Evolutionary conservation across 1,140 invertebrate genomes (phyloP).

Genomic region (Nixonia krombeini): DNA sequence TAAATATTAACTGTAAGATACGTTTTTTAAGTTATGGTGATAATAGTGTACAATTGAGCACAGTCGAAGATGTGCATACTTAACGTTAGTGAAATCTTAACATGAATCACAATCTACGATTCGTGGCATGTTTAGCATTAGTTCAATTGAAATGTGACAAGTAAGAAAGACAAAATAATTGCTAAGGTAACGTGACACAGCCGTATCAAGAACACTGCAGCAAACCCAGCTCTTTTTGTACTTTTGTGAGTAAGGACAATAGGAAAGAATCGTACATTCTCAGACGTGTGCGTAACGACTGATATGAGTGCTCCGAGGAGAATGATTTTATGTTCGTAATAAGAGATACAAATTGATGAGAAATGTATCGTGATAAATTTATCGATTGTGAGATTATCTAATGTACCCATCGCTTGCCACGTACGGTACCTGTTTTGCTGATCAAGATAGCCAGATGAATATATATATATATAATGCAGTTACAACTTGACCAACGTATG

Average conservation of each 20-base stretch:
- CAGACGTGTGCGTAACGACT: slow-evolving; percentile 12
- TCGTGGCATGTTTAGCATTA: too few relatives aligned
- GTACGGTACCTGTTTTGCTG: slow-evolving; percentile 36
- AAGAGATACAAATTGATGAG: not conserved
- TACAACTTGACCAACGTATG: too few relatives aligned
- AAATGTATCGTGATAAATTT: slow-evolving; percentile 29
- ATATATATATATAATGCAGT: too few relatives aligned
- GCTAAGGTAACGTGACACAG: slow-evolving; percentile 49
- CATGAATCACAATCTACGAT: too few relatives aligned
- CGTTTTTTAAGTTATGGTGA: too few relatives aligned
- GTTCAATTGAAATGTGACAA: not conserved
- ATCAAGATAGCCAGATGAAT: not conserved
- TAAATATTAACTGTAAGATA: too few relatives aligned
- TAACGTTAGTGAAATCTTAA: too few relatives aligned
- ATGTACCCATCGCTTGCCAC: slow-evolving; percentile 47
- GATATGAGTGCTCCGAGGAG: not conserved
- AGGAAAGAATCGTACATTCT: slow-evolving; percentile 16
- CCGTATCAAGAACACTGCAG: not conserved
- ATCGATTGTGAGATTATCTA: slow-evolving; percentile 41
- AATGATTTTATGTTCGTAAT: not conserved
- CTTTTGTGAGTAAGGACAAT: slow-evolving; percentile 6
- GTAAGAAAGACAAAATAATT: slow-evolving; percentile 57
- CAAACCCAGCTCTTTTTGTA: slow-evolving; percentile 27
- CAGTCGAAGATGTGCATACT: too few relatives aligned
- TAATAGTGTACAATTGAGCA: too few relatives aligned